These are phyloP conservation scores for Tetramorium simillimum DNA, from an alignment of 1,140 invertebrate species.

Conservation along the genomic window DNA sequence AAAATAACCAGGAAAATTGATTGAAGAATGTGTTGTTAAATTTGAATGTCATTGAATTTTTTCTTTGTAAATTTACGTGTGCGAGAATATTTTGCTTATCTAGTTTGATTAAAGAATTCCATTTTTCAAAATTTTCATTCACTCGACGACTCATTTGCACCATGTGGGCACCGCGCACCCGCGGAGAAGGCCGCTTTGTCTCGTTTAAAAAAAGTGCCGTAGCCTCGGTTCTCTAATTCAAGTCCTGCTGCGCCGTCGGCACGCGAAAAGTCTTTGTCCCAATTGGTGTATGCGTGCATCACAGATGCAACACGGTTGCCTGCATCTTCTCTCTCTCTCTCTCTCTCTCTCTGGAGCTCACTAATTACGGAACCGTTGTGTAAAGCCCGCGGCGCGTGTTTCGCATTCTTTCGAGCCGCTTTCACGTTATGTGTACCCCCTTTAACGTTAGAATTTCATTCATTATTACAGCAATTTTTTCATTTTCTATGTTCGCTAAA, in stretches of 20 bases:
- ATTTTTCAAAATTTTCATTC: slow-evolving; percentile 1
- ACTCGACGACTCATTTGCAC: neutral
- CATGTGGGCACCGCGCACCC: too few relatives aligned
- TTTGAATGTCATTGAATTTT: neutral
- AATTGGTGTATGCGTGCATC: slow-evolving; percentile 6
- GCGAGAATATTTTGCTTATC: neutral
- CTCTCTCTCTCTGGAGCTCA: neutral
- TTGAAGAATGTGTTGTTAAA: neutral
- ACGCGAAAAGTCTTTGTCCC: slow-evolving; percentile 28
- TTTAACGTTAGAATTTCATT: slow-evolving; percentile 8
- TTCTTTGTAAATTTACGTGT: neutral
- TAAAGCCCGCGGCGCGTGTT: slow-evolving; percentile 13
- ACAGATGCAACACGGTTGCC: neutral
- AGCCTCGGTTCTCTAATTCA: neutral
- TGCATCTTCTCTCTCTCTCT: slow-evolving; percentile 28
- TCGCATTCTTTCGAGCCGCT: slow-evolving; percentile 15
- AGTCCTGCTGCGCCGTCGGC: neutral
- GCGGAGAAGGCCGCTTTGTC: neutral
- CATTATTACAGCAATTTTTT: slow-evolving; percentile 22
- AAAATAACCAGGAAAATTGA: neutral
- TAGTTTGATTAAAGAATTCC: slow-evolving; percentile 10
- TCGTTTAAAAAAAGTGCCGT: neutral
- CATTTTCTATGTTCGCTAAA: neutral
- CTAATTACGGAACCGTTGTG: slow-evolving; percentile 40
- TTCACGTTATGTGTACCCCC: neutral